Conservation (phyloP, 2,888 invertebrate genomes). For the Himalopsyche anomala region DNA sequence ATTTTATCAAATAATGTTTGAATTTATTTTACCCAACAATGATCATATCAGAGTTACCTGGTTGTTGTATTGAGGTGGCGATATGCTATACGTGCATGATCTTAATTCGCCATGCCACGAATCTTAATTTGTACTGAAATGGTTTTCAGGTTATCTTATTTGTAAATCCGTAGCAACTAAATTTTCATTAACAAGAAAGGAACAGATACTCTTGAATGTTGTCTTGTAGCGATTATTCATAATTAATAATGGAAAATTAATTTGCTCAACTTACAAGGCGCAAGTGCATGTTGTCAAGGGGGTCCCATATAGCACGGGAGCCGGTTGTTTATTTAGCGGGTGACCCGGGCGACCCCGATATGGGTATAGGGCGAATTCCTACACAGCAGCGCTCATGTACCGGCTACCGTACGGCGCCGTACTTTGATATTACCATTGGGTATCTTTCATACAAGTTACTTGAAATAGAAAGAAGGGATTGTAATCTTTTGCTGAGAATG, state of each 20-base stretch:
- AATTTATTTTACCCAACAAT: too few species aligned
- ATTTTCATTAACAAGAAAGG: background rate
- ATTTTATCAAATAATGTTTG: too few species aligned
- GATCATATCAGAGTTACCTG: too few species aligned
- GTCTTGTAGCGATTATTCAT: background rate
- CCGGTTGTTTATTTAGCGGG: conserved; percentile 7
- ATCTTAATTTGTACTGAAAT: too few species aligned
- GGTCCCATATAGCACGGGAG: conserved; percentile 20
- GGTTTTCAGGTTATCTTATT: too few species aligned
- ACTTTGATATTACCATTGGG: background rate
- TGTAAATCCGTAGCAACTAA: too few species aligned
- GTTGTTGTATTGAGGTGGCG: too few species aligned
- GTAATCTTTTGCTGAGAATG: too few species aligned
- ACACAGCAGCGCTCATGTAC: conserved; percentile 37
- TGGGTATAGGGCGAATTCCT: conserved; percentile 37
- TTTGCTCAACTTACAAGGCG: conserved; percentile 4
- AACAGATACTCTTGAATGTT: background rate
- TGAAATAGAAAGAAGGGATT: background rate
- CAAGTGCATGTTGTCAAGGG: conserved; percentile 20
- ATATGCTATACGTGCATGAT: too few species aligned
- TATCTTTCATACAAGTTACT: background rate
- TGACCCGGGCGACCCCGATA: conserved; percentile 36
- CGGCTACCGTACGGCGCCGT: conserved; percentile 19
- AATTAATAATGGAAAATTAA: conserved; percentile 24
- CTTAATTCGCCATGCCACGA: too few species aligned